Percentiles rank a stretch among this genome's conserved stretches.
phyloP scores from a whole-genome alignment of 2,888 invertebrate species.

The Dryocosmus kuriphilus region DNA sequence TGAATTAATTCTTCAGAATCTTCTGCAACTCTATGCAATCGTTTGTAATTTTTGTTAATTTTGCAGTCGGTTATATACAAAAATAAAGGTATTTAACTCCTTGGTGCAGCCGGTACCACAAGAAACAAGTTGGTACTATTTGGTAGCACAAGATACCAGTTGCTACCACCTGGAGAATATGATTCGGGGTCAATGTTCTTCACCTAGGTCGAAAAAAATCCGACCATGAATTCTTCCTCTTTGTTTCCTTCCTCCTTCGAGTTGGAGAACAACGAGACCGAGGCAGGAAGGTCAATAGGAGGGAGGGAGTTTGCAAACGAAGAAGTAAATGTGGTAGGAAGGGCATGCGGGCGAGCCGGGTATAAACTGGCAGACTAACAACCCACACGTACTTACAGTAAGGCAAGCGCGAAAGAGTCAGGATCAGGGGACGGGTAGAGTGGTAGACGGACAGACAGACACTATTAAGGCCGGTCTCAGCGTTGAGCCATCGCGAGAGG shows the following conservation, averaged over 20 bases:
- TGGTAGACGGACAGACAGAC: conserved; percentile 55
- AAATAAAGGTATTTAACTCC: too few species aligned
- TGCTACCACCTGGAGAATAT: not conserved
- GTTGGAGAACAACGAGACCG: conserved; percentile 22
- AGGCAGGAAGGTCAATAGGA: conserved; percentile 55
- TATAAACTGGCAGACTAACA: conserved; percentile 75
- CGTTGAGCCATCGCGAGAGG: conserved; percentile 59
- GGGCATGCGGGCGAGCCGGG: conserved; percentile 61
- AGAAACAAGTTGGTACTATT: not conserved
- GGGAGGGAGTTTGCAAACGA: conserved; percentile 68
- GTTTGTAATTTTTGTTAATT: too few species aligned
- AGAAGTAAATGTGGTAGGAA: conserved; percentile 61
- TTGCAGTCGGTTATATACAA: too few species aligned
- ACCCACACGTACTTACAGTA: conserved; percentile 74
- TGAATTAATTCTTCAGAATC: too few species aligned
- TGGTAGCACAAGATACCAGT: not conserved
- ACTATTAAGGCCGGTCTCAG: conserved; percentile 64
- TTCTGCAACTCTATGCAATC: too few species aligned
- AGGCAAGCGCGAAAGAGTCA: conserved; percentile 60
- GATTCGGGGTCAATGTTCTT: conserved; percentile 21
- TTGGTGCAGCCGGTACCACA: too few species aligned
- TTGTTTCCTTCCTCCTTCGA: conserved; percentile 13
- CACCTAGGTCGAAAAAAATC: not conserved
- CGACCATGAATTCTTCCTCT: not conserved
- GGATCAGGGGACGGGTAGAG: conserved; percentile 8